Conservation (phyloP, 2,113 vertebrate species). For the Hypomesus transpacificus region DNA sequence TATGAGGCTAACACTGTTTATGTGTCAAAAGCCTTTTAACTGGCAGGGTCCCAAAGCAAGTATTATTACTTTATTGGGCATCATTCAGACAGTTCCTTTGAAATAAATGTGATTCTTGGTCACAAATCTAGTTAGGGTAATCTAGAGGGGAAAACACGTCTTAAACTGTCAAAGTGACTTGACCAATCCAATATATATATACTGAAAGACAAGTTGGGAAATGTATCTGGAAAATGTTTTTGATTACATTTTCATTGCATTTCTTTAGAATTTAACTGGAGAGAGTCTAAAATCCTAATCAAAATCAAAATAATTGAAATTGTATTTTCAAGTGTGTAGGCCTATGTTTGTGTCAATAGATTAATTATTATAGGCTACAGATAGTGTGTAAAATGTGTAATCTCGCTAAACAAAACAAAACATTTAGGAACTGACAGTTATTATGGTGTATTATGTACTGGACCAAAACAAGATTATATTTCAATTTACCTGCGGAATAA, state of each 20-base stretch:
- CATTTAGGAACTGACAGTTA: neutral
- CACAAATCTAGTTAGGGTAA: conserved; percentile 9
- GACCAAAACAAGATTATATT: conserved; percentile 4
- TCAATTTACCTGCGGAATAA: neutral
- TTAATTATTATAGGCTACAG: too few species aligned
- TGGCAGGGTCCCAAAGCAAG: conserved; percentile 47
- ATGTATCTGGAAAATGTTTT: too few species aligned
- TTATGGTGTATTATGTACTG: neutral
- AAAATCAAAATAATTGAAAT: too few species aligned
- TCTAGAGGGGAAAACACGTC: neutral
- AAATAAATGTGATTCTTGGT: conserved; percentile 25
- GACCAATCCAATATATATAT: too few species aligned
- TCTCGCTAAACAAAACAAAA: too few species aligned
- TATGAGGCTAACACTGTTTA: conserved; percentile 57
- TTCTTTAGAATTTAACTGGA: too few species aligned
- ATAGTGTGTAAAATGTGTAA: too few species aligned
- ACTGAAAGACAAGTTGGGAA: too few species aligned
- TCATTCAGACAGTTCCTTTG: conserved; percentile 37
- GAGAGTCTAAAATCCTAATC: too few species aligned
- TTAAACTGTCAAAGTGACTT: neutral
- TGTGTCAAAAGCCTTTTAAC: conserved; percentile 68
- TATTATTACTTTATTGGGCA: conserved; percentile 49
- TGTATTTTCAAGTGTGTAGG: too few species aligned
- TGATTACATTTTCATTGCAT: too few species aligned
- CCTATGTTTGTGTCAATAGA: too few species aligned